Base-by-base conservation (phyloP, 2,888 invertebrate species). In the Caenorhabditis sp. region DNA sequence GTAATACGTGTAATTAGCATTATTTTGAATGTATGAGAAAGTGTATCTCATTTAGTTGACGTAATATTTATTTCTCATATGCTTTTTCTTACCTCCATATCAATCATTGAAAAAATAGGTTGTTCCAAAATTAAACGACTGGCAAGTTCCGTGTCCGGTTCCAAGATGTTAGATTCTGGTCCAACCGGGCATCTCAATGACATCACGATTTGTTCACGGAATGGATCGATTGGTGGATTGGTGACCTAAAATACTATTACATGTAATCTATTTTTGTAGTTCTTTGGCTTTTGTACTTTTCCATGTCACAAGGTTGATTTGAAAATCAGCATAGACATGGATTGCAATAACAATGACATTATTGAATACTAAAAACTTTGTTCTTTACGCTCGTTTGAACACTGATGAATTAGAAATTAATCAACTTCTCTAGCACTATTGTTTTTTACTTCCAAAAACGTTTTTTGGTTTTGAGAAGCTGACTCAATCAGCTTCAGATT, bases 191-290 rank as follows among this genome's bases (percentile, higher is more conserved):
- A 97, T 77, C 94, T 92, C 89, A 99, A 90, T 0, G 97, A 96
- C 97, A 99, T 99, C 73, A 99, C 97, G 80, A 97, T 94, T 90
- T 95, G 95, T 90, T 99, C 99, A 84, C 96, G 92, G 92, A 99
- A 97, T 49, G 99, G 99, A 91, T 99, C 99, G 82, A 99, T 97
- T 4, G 99, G 99, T 5, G 99, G 99, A 90, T 99, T 99, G 84
- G 99, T 99, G 83, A 90, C 90, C 85, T 87, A 63, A 63, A 84
- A 67, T 57, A 72, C 12, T 10, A 14, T 52, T 52, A 12, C 27
- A 27, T 23, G 23, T 12, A n/a, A 21, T 52, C 10, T 23, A 21
- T 52, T 52, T 23, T 52, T 3, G 8, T 52, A 4, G 20, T 7
- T 21, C 23, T 52, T 52, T 50, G 14, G 5, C 17, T 43, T 43